Percentiles rank a stretch among this genome's conserved stretches.
Evolutionary conservation across 2,797 vertebrate species (phyloP).

Genomic region (Galagoides demidoff): DNA sequence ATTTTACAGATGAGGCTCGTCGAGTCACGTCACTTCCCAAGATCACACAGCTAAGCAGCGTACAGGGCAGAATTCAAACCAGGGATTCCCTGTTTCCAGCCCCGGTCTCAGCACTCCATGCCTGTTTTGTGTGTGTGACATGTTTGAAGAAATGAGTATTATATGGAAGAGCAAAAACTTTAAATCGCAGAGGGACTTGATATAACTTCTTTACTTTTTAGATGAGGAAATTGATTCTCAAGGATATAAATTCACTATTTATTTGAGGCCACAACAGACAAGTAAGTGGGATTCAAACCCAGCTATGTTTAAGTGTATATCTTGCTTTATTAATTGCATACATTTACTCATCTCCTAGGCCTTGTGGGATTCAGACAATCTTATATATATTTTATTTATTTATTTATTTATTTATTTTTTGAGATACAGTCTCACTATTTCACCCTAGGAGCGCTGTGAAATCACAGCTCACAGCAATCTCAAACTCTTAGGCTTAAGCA

Average conservation of each 20-base stretch:
- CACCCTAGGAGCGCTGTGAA: no score
- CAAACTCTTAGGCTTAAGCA: no score
- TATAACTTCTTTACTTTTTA: slow-evolving; percentile 6
- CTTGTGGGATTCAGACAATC: neutral
- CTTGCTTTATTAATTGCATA: neutral
- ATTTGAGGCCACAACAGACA: neutral
- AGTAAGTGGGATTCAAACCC: neutral
- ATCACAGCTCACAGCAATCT: no score
- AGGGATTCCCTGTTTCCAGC: neutral
- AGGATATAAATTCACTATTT: neutral
- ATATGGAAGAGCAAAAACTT: neutral
- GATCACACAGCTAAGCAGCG: slow-evolving; percentile 20
- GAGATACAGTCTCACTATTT: no score
- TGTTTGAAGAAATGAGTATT: slow-evolving; percentile 20
- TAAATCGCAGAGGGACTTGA: neutral
- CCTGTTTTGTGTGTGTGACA: neutral
- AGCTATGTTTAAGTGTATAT: neutral
- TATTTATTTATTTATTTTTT: no score
- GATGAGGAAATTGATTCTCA: slow-evolving; percentile 23
- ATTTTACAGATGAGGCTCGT: slow-evolving; percentile 38
- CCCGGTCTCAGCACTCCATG: neutral
- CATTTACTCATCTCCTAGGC: neutral
- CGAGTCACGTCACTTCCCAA: neutral
- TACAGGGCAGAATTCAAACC: slow-evolving; percentile 31
- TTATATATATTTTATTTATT: neutral